Conservation (phyloP, 2,113 vertebrate genomes). For the Arenaria interpres region DNA sequence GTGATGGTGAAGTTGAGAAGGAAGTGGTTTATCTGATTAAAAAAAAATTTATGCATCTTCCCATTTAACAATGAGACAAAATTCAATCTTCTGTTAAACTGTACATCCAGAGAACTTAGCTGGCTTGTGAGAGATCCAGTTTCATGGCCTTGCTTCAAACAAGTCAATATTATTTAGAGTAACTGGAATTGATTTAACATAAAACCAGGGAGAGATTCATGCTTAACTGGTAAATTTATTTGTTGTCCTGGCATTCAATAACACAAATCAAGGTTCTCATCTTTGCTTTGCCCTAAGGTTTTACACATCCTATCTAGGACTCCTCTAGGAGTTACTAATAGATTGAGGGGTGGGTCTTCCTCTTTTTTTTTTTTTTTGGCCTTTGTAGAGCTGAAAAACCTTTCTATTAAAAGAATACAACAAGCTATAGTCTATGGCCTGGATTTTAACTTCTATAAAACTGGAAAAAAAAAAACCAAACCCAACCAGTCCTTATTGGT, state of each 20-base stretch:
- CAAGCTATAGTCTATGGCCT: not conserved
- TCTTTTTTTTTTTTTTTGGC: too few relatives aligned
- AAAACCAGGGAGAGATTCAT: not conserved
- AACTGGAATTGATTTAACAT: not conserved
- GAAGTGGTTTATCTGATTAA: not conserved
- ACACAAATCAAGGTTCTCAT: not conserved
- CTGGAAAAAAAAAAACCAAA: too few relatives aligned
- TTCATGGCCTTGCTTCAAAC: not conserved
- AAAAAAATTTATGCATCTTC: not conserved
- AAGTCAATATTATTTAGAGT: not conserved
- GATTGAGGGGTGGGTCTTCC: not conserved
- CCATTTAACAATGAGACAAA: not conserved
- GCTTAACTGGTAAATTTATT: not conserved
- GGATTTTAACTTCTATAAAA: not conserved
- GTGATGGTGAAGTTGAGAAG: not conserved
- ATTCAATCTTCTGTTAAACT: not conserved
- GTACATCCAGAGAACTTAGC: not conserved
- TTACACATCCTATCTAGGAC: not conserved
- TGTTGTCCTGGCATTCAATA: not conserved
- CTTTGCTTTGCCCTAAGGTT: not conserved
- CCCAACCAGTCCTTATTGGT: not conserved
- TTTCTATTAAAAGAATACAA: not conserved
- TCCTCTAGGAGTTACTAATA: not conserved
- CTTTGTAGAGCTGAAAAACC: not conserved
- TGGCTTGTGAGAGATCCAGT: not conserved